A percentile compares a stretch with the other conserved stretches of the same genome.
phyloP scores from a whole-genome alignment of 2,888 invertebrate species.

The Lasioglossum villosulum region DNA sequence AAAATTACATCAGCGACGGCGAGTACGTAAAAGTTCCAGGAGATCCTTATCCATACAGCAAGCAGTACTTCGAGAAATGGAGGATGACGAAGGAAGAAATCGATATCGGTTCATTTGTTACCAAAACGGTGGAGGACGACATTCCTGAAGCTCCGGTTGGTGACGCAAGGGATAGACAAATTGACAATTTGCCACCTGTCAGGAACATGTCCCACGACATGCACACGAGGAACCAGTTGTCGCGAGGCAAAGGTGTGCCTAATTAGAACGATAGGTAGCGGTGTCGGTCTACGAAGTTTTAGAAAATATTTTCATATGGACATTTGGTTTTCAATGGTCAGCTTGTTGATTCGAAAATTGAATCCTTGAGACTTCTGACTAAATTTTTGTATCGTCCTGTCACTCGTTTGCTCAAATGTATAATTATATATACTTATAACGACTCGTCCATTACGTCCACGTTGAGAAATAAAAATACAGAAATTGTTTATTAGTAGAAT shows the following conservation, averaged over 20 bases:
- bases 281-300: neutral
- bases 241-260: neutral
- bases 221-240: neutral
- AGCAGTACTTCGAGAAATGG: slow-evolving; percentile 74
- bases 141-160: neutral
- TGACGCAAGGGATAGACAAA: neutral
- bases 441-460: neutral
- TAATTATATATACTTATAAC: neutral
- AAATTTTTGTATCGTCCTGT: slow-evolving; percentile 2
- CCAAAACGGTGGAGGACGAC: neutral
- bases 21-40: slow-evolving; percentile 70
- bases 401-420: neutral
- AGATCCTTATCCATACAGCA: slow-evolving; percentile 76
- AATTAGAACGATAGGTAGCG: neutral
- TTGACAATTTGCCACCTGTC: slow-evolving; percentile 3
- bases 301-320: neutral
- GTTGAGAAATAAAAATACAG: neutral
- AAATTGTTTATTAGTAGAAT: neutral
- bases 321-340: neutral
- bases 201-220: slow-evolving; percentile 37
- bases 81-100: neutral
- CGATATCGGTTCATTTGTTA: neutral
- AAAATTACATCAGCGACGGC: slow-evolving; percentile 38
- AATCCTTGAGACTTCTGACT: neutral
- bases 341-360: neutral